These are phyloP conservation scores for Asteroscopus sphinx DNA, from an alignment of 2,888 invertebrate genomes.

Conservation along the genomic window DNA sequence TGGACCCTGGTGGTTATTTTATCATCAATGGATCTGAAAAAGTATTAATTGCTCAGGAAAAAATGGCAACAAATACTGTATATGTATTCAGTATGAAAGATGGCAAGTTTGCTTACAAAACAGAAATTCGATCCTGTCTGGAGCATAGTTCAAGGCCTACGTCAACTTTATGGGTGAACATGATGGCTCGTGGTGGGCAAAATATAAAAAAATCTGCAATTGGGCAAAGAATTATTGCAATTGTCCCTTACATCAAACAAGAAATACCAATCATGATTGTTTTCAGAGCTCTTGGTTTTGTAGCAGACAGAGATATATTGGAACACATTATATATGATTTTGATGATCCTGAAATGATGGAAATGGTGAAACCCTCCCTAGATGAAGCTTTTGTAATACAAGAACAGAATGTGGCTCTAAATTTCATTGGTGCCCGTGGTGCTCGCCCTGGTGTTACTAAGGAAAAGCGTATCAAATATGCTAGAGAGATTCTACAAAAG, in stretches of 20 bases:
- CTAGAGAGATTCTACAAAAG: conserved; percentile 99
- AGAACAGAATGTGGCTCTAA: conserved; percentile 99
- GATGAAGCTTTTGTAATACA: conserved; percentile 99
- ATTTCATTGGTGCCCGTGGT: conserved; percentile 99
- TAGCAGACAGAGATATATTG: conserved; percentile 99
- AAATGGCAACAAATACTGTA: conserved; percentile 99
- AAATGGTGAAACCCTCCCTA: conserved; percentile 99
- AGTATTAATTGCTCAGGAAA: conserved; percentile 99
- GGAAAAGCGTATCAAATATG: conserved; percentile 99
- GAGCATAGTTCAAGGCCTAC: conserved; percentile 96
- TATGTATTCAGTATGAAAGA: conserved; percentile 99
- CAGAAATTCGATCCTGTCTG: conserved; percentile 97
- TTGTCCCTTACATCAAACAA: conserved; percentile 99
- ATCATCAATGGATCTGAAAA: conserved; percentile 99
- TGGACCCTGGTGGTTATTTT: conserved; percentile 99
- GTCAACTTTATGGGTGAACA: conserved; percentile 99
- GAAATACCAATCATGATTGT: conserved; percentile 99
- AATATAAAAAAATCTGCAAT: conserved; percentile 99
- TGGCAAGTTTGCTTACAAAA: conserved; percentile 99
- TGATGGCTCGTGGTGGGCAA: conserved; percentile 99
- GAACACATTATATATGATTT: conserved; percentile 99
- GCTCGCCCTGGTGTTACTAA: conserved; percentile 99
- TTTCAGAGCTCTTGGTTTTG: conserved; percentile 99
- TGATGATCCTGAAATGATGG: conserved; percentile 99
- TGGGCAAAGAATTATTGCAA: conserved; percentile 99